phyloP scores from a whole-genome alignment of 2,888 invertebrate species.

The Cylloceria caligata region DNA sequence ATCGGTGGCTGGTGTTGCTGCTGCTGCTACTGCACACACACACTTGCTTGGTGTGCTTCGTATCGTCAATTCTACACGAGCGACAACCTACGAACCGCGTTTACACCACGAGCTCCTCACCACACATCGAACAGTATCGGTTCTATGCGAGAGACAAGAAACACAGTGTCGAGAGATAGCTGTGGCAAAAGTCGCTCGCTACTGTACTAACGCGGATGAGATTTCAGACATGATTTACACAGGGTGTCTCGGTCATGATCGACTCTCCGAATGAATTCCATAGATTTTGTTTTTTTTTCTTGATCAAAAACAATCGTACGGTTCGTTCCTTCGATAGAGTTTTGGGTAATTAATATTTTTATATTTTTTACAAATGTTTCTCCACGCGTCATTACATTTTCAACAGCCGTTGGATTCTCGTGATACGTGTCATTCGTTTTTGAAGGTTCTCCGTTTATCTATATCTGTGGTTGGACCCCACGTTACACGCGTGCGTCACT shows the following conservation, averaged over 20 bases:
- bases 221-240: background rate
- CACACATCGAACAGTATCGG: background rate
- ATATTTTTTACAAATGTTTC: background rate
- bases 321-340: background rate
- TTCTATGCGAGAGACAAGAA: background rate
- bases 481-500: too few relatives aligned
- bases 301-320: background rate
- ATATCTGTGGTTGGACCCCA: too few relatives aligned
- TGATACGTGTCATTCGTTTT: background rate
- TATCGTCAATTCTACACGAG: background rate
- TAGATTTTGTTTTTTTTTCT: background rate
- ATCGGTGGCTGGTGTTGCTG: slow-evolving; percentile 34
- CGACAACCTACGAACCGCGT: slow-evolving; percentile 11
- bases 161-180: slow-evolving; percentile 3
- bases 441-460: too few relatives aligned
- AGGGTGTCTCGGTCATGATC: slow-evolving; percentile 34
- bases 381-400: background rate
- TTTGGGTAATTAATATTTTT: background rate
- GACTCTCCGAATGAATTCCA: slow-evolving; percentile 23
- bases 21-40: slow-evolving; percentile 2
- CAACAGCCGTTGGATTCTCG: background rate
- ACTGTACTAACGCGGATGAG: slow-evolving; percentile 1
- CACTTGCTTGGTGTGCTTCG: slow-evolving; percentile 5
- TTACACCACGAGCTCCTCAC: background rate
- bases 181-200: slow-evolving; percentile 13